phyloP scores from a whole-genome alignment of 2,113 vertebrate genomes.

The Urocolius indicus region DNA sequence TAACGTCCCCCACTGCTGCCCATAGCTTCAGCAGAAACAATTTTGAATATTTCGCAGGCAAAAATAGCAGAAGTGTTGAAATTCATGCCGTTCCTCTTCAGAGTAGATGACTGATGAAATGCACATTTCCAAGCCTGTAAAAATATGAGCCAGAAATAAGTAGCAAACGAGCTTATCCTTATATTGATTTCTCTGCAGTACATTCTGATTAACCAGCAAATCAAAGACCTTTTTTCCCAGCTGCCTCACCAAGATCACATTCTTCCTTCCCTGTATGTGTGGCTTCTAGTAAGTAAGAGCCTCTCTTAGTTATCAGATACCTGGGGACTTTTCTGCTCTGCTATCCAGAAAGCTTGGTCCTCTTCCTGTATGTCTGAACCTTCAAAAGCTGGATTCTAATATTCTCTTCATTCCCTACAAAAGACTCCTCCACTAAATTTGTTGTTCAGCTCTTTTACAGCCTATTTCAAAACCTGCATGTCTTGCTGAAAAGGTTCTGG shows the following conservation, averaged over 20 bases:
- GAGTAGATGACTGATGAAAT: constrained; percentile 57
- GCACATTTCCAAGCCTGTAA: constrained; percentile 39
- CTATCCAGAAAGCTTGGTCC: not conserved
- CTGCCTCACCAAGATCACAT: not conserved
- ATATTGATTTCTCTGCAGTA: constrained; percentile 55
- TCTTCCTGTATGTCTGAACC: not conserved
- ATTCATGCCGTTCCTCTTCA: constrained; percentile 44
- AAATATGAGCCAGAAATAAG: constrained; percentile 48
- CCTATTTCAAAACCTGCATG: not conserved
- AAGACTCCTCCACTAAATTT: not conserved
- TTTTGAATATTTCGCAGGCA: constrained; percentile 54
- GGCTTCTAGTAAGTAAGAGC: not conserved
- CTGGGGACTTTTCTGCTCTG: not conserved
- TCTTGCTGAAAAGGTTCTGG: not conserved
- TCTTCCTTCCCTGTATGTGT: not conserved
- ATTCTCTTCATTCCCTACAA: not conserved
- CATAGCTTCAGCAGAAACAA: constrained; percentile 43
- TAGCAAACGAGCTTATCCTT: constrained; percentile 61
- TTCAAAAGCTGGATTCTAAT: not conserved
- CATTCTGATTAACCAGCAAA: constrained; percentile 47
- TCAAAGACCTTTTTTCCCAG: constrained; percentile 8
- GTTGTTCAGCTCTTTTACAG: not conserved
- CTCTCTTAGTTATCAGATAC: not conserved
- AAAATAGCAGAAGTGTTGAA: constrained; percentile 56
- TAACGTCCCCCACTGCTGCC: constrained; percentile 55